phyloP scores from a whole-genome alignment of 2,888 invertebrate species.

The Chirona hameri region DNA sequence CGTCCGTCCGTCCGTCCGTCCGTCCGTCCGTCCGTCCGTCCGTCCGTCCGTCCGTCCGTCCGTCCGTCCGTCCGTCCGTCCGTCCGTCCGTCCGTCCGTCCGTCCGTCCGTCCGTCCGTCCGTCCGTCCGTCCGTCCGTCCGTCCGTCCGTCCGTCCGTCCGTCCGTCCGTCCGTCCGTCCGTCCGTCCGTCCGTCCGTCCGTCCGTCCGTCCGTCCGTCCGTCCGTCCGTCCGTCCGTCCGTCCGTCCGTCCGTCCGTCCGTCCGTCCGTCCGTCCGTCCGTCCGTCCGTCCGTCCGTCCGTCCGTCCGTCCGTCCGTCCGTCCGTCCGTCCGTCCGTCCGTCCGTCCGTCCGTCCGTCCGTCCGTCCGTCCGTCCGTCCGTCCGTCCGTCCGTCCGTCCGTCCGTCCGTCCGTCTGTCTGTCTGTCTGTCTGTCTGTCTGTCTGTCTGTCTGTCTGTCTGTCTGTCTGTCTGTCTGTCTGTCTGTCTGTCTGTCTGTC shows the following conservation, averaged over 20 bases:
- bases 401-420: too few species aligned
- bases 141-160: not conserved
- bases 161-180: not conserved
- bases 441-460: too few species aligned
- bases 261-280: not conserved
- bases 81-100: too few species aligned
- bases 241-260: not conserved
- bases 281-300: too few species aligned
- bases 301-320: not conserved
- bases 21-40: not conserved
- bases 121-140: too few species aligned
- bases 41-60: too few species aligned
- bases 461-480: not conserved
- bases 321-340: too few species aligned
- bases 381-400: too few species aligned
- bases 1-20: not conserved
- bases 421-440: not conserved
- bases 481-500: too few species aligned
- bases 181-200: too few species aligned
- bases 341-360: not conserved
- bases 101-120: not conserved
- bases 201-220: not conserved
- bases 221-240: too few species aligned
- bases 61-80: not conserved
- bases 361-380: too few species aligned